Base-by-base conservation (phyloP, 2,797 vertebrate genomes). In the Parauchenoglanis punctatus region DNA sequence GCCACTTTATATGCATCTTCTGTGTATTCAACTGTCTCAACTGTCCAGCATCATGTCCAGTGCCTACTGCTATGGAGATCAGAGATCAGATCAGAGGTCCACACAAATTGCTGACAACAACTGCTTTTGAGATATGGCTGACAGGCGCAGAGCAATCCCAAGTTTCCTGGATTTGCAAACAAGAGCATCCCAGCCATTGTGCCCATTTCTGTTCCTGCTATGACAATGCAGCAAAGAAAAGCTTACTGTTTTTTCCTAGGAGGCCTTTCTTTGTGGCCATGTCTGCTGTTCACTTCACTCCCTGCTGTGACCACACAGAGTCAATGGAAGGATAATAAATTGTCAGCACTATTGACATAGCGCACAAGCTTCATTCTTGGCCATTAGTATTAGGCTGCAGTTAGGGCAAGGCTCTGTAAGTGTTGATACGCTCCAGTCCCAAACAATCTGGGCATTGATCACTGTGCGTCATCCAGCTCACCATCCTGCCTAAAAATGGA, bases 271-370 rank as follows among this genome's bases (percentile, higher is more conserved):
- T 59, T 59, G 56, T 20, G 31, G 31, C 54, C 78, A 61, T 61
- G 20, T 61, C 56, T 81, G 52, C 59, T 65, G 28, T 75, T 73
- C 54, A 46, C 49, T 44, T 40, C 35, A 40, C 28, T 78, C 56
- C 52, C 75, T 84, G 59, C 82, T 73, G 70, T 75, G 76, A 87
- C 72, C 31, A 58, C 44, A 54, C 52, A 84, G 4, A 67, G 49
- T 78, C 76, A 67, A 31, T 54, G 31, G 31, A 25, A 81, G 58
- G 56, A 61, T 44, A 81, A 81, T 81, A 61, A 25, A 81, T 81
- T 81, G 20, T 81, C 58, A 44, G 35, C 56, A 17, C 4, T 81
- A 81, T 61, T 61, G 78, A 81, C 20, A 13, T 13, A 61, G 77
- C 20, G 31, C 59, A 12, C 78, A 4, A 61, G 35, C 20, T n/a